Base-by-base conservation (phyloP, 2,888 invertebrate genomes). In the Spisula solida region DNA sequence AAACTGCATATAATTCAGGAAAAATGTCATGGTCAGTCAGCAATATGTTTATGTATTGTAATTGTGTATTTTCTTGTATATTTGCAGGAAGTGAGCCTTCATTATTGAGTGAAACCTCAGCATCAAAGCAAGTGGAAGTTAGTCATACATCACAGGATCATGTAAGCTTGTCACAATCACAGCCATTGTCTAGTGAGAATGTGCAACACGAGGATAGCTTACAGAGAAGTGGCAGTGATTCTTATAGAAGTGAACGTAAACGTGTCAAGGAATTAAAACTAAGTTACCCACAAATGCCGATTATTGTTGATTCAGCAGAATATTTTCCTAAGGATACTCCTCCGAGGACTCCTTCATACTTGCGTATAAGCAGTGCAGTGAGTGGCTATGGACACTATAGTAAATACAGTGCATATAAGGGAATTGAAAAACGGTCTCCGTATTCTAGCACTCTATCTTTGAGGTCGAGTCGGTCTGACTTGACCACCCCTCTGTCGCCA, bases 301-400 rank as follows among this genome's bases (percentile, higher is more conserved):
- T 91, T 81, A 87, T 93, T 79, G 92, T 91, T 31, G 92, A 93
- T 51, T 85, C 91, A 70, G 92, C 93, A 70, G 94, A 94, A 82
- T 89, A 93, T 80, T 89, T 92, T n/a, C 91, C 93, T 34, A 88
- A 90, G 25, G 95, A 94, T 56, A 91, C 92, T n/a, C 78, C 82
- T 34, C 87, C 92, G 25, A 93, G 94, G 82, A 95, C 94, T 20
- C 96, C 96, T 0, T 96, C 96, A 14, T 96, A 96, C 92, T 88
- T 96, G 81, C 95, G 95, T 86, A 93, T 96, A n/a, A 95, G 95
- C 88, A 95, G 95, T 93, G 95, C 95, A 2, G 95, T 95, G 25
- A 95, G 95, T 91, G 96, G 96, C 20, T 96, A 96, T 92, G 95
- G 95, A 81, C 93, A 93, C 82, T 96, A 96, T 88, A 94, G 94